A percentile compares a stretch with the other conserved stretches of the same genome.
phyloP scores from a whole-genome alignment of 2,113 vertebrate species.

The Macrotus californicus region DNA sequence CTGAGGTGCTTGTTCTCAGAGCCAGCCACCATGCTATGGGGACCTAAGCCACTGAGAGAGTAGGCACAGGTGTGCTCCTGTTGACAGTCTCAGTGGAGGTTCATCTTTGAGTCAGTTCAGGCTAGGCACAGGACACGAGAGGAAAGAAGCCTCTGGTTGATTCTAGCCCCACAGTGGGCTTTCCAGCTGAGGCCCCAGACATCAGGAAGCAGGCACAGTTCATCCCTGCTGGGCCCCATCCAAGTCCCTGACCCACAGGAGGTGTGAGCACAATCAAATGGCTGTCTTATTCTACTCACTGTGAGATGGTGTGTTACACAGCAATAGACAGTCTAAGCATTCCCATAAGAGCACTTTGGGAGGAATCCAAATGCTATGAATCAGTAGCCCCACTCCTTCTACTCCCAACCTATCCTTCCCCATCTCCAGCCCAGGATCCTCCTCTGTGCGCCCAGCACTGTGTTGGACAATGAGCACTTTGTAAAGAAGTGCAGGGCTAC shows the following conservation, averaged over 20 bases:
- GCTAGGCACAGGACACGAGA: not conserved
- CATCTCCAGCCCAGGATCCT: not conserved
- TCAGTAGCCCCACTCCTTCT: not conserved
- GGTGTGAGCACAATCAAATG: not conserved
- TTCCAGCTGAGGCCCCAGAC: not conserved
- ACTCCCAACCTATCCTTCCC: not conserved
- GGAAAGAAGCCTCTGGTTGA: not conserved
- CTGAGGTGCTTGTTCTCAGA: not conserved
- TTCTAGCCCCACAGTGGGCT: not conserved
- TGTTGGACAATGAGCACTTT: not conserved
- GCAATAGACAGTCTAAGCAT: not conserved
- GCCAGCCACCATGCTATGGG: not conserved
- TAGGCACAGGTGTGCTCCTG: accelerated
- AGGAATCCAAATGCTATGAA: not conserved
- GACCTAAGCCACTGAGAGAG: not conserved
- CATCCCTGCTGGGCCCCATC: not conserved
- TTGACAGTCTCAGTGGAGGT: not conserved
- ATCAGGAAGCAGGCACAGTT: not conserved
- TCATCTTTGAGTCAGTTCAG: not conserved
- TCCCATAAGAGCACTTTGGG: not conserved
- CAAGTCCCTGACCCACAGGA: not conserved
- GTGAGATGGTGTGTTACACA: not conserved
- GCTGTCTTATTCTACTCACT: not conserved
- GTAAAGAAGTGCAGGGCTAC: not conserved
- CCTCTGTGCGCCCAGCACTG: not conserved